Evolutionary conservation across 2,797 vertebrate species (phyloP).

Genomic region (Loriculus beryllinus): DNA sequence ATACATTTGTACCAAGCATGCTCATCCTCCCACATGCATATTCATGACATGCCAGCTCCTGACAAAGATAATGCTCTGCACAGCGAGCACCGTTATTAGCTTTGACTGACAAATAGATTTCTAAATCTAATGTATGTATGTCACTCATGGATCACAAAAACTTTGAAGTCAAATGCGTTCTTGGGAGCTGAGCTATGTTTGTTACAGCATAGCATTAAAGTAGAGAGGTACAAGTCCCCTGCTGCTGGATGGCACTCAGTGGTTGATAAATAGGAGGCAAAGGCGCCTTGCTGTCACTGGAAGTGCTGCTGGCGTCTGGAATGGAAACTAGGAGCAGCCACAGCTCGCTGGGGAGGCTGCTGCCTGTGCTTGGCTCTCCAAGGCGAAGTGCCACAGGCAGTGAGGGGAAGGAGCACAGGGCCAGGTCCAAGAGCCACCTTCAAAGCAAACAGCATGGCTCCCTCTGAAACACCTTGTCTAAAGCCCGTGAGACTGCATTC

Average conservation of each 20-base stretch:
- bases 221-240: not conserved
- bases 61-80: slow-evolving; percentile 27
- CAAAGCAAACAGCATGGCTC: not conserved
- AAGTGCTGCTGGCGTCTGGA: not conserved
- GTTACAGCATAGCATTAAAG: not conserved
- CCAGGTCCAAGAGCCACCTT: not conserved
- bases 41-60: slow-evolving; percentile 18
- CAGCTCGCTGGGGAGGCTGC: accelerated
- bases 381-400: not conserved
- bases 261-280: not conserved
- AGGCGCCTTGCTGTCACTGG: not conserved
- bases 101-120: slow-evolving; percentile 49
- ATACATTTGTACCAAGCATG: not conserved
- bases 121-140: not conserved
- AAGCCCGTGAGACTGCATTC: accelerated
- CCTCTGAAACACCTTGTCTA: not conserved
- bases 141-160: slow-evolving; percentile 24
- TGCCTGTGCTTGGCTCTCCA: not conserved
- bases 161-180: slow-evolving; percentile 3
- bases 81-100: slow-evolving; percentile 1
- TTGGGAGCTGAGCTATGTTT: slow-evolving; percentile 4
- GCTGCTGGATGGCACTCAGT: not conserved
- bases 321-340: not conserved
- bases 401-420: not conserved
- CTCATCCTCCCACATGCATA: not conserved